These are phyloP conservation scores for Ricordea florida DNA, from an alignment of 92 coral and sea anemone genomes.

Conservation along the genomic window DNA sequence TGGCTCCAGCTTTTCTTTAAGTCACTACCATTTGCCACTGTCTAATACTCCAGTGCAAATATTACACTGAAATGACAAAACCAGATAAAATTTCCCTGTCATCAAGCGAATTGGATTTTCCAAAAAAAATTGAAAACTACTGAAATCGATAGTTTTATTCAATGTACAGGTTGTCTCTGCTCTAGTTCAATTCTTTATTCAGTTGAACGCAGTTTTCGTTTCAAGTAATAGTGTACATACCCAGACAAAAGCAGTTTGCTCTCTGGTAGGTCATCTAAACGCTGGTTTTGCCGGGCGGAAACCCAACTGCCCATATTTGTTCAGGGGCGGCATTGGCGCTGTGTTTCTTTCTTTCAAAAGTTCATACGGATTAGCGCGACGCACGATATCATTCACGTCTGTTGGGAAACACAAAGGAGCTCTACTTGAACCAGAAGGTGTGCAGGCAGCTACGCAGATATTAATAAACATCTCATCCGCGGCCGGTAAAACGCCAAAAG, in stretches of 20 bases:
- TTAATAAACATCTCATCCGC: slow-evolving; percentile 14
- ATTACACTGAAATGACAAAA: no score
- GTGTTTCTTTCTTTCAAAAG: not conserved
- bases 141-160: no score
- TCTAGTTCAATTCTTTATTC: no score
- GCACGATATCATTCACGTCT: not conserved
- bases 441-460: not conserved
- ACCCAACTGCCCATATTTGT: slow-evolving; percentile 1
- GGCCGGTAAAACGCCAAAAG: slow-evolving; percentile 11
- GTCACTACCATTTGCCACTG: no score
- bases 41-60: no score
- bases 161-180: no score
- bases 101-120: no score
- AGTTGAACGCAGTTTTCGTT: no score
- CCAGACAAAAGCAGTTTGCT: not conserved
- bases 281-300: not conserved
- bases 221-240: slow-evolving; percentile 6
- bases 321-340: not conserved
- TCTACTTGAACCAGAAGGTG: not conserved
- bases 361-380: not conserved
- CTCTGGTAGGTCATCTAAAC: not conserved
- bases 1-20: no score
- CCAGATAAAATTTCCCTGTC: no score
- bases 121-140: no score
- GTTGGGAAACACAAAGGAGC: not conserved